Evolutionary conservation across 2,113 vertebrate genomes (phyloP).

Genomic region (Sterna hirundo): DNA sequence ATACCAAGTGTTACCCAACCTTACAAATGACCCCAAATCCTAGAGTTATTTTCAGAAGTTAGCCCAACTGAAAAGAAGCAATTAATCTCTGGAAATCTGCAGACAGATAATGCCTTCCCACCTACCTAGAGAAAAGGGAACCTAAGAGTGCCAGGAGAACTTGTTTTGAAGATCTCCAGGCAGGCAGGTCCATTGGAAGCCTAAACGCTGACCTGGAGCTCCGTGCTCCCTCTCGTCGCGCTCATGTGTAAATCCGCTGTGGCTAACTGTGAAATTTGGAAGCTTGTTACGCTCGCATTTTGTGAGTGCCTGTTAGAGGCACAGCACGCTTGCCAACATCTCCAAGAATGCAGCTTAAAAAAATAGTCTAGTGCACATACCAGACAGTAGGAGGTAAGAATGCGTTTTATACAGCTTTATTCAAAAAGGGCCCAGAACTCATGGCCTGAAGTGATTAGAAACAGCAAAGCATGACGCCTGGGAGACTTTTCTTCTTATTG

Average conservation of each 20-base stretch:
- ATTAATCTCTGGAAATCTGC: neutral
- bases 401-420: neutral
- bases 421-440: neutral
- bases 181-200: neutral
- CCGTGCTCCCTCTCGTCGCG: neutral
- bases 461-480: neutral
- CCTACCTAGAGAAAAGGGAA: neutral
- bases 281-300: neutral
- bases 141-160: neutral
- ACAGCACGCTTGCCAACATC: neutral
- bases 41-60: neutral
- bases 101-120: neutral
- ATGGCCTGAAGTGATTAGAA: neutral
- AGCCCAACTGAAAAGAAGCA: neutral
- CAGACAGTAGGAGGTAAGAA: slow-evolving; percentile 34
- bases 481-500: neutral
- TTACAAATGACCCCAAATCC: neutral
- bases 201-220: neutral
- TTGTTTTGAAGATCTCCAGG: neutral
- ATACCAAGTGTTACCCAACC: neutral
- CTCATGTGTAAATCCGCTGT: neutral
- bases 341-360: slow-evolving; percentile 50
- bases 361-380: slow-evolving; percentile 31
- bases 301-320: neutral
- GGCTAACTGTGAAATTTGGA: neutral